These are phyloP conservation scores for Dynastes grantii DNA, from an alignment of 2,888 invertebrate species.

Conservation along the genomic window DNA sequence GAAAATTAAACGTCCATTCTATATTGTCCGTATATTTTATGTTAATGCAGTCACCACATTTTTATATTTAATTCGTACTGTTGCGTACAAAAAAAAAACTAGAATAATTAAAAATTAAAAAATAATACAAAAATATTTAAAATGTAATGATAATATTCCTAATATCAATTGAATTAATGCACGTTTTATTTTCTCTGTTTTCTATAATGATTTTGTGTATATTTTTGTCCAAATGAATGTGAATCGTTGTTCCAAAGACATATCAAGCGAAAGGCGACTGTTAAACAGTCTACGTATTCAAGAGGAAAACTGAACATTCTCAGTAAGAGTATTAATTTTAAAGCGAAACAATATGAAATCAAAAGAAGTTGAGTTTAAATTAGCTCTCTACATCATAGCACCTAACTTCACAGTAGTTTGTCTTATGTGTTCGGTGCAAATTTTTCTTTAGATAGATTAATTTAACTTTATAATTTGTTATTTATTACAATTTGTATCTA, in stretches of 20 bases:
- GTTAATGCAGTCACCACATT: background rate
- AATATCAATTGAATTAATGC: constrained; percentile 21
- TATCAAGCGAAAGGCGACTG: constrained; percentile 61
- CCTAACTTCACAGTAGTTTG: constrained; percentile 53
- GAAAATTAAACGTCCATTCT: constrained; percentile 3
- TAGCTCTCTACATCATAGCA: constrained; percentile 65
- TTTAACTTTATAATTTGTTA: constrained; percentile 66
- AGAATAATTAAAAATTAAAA: constrained; percentile 36
- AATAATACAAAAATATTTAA: constrained; percentile 26
- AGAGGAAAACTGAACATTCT: constrained; percentile 48
- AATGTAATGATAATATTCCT: constrained; percentile 13
- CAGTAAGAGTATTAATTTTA: constrained; percentile 7
- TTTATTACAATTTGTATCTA: constrained; percentile 69
- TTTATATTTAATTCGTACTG: background rate
- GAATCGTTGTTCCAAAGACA: constrained; percentile 60
- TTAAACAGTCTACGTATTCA: constrained; percentile 53
- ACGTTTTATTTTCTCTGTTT: constrained; percentile 49
- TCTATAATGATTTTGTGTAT: constrained; percentile 54
- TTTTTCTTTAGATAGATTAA: constrained; percentile 61
- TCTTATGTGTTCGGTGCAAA: constrained; percentile 60
- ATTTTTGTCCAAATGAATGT: constrained; percentile 60
- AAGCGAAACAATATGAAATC: background rate
- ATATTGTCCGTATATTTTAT: background rate
- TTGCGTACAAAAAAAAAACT: constrained; percentile 36
- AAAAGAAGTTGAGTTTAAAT: constrained; percentile 47